Evolutionary conservation across 2,888 invertebrate genomes (phyloP).

Genomic region (Exephanes ischioxanthus): DNA sequence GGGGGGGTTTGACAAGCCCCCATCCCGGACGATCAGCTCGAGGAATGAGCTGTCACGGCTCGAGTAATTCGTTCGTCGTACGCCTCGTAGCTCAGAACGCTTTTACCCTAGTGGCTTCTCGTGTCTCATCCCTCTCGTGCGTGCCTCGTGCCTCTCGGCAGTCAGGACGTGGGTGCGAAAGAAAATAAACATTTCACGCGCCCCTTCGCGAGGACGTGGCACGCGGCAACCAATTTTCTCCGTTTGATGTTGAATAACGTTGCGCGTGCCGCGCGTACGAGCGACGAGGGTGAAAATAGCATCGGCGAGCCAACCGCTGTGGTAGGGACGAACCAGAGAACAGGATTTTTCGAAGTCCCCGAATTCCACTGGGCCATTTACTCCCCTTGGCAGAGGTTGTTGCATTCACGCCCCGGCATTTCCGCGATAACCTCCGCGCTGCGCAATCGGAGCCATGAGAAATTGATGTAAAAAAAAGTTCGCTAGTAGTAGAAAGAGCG

Average conservation of each 20-base stretch:
- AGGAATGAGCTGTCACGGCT: conserved; percentile 69
- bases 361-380: conserved; percentile 9
- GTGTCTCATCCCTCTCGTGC: not conserved
- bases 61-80: conserved; percentile 66
- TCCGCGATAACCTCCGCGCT: not conserved
- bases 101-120: conserved; percentile 5
- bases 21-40: conserved; percentile 39
- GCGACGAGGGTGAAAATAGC: conserved; percentile 3
- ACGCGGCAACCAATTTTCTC: conserved; percentile 31
- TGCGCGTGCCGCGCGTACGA: not conserved
- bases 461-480: not conserved
- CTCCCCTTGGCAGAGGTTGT: not conserved
- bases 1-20: conserved; percentile 13
- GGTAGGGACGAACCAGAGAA: not conserved
- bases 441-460: not conserved
- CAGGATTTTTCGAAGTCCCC: conserved; percentile 14
- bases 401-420: not conserved
- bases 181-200: conserved; percentile 44
- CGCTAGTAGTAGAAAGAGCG: not conserved
- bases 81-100: not conserved
- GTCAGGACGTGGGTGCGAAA: conserved; percentile 9
- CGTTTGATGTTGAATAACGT: conserved; percentile 31
- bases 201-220: conserved; percentile 15
- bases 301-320: not conserved
- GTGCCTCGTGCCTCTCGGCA: not conserved